These are phyloP conservation scores for Diceros bicornis DNA, from an alignment of 2,797 vertebrate genomes.

Conservation along the genomic window DNA sequence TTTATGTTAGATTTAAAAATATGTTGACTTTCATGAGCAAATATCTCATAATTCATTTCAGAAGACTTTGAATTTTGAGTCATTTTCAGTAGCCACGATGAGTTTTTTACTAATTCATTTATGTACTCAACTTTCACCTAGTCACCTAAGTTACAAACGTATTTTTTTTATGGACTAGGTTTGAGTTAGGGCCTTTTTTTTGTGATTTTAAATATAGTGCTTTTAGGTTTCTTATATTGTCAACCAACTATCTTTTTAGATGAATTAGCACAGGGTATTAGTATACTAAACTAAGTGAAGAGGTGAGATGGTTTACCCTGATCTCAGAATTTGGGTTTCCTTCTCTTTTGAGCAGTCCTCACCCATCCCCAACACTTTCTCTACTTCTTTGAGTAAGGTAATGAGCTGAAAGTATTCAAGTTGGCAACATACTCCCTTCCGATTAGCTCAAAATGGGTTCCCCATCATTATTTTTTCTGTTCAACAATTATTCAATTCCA, in stretches of 20 bases:
- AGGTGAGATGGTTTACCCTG: neutral
- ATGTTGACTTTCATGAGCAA: neutral
- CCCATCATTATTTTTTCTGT: constrained; percentile 33
- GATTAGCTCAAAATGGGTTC: constrained; percentile 56
- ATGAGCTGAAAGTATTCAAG: constrained; percentile 1
- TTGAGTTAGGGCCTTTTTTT: neutral
- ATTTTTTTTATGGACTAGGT: neutral
- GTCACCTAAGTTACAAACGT: neutral
- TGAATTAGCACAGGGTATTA: neutral
- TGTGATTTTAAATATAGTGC: neutral
- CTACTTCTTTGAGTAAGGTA: neutral
- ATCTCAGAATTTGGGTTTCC: neutral
- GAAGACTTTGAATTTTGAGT: neutral
- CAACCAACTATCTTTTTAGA: neutral
- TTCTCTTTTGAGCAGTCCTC: neutral
- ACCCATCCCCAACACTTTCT: neutral
- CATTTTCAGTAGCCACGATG: neutral
- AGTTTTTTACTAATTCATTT: neutral
- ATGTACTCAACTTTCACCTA: neutral
- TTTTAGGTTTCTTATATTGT: neutral
- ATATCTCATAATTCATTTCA: neutral
- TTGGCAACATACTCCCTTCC: constrained; percentile 29
- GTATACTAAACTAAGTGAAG: neutral
- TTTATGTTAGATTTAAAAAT: neutral
- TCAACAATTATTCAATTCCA: constrained; percentile 68